Base-by-base conservation (phyloP, 2,888 invertebrate species). In the Spilosoma lubricipeda region DNA sequence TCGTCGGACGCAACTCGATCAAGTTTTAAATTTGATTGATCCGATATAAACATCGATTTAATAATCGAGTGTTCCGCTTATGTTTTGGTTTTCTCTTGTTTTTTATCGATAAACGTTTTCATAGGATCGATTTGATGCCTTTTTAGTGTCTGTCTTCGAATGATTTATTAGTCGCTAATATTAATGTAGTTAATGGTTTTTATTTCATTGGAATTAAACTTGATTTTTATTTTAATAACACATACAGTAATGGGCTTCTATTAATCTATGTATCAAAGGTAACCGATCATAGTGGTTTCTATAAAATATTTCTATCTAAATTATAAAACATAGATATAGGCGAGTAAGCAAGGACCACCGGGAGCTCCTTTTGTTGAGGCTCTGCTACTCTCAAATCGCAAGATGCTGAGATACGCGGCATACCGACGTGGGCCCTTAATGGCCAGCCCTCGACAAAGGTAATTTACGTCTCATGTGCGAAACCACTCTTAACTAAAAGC, bases 1-100 rank as follows among this genome's bases (percentile, higher is more conserved):
- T 93, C 92, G 90, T 91, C 91, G 91, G 90, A 89, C 92, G 91
- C 92, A 92, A 93, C 90, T 93, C 92, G 92, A 95, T 95, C 94
- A 93, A 91, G 93, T 93, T 94, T 95, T 93, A 93, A 95, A 94
- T 95, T 95, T 95, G 95, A 95, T 95, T 95, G 94, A 95, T 95
- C 95, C 94, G 94, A 95, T 94, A 94, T 93, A 93, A 94, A 94
- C 93, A 95, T 94, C 95, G 93, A 94, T 94, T 95, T 94, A 93
- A 93, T 94, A 93, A 94, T 92, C 91, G 90, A 91, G 90, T 94
- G 92, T 94, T 93, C 91, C 91, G 92, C 90, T 93, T 91, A 90
- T 87, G 88, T 88, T 87, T 89, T 88, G 89, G 88, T 92, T 91
- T 92, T 91, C 91, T 91, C 88, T 92, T 89, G 87, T 90, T 92